Conservation (phyloP, 1,140 invertebrate genomes). For the Macrostomum lignano region DNA sequence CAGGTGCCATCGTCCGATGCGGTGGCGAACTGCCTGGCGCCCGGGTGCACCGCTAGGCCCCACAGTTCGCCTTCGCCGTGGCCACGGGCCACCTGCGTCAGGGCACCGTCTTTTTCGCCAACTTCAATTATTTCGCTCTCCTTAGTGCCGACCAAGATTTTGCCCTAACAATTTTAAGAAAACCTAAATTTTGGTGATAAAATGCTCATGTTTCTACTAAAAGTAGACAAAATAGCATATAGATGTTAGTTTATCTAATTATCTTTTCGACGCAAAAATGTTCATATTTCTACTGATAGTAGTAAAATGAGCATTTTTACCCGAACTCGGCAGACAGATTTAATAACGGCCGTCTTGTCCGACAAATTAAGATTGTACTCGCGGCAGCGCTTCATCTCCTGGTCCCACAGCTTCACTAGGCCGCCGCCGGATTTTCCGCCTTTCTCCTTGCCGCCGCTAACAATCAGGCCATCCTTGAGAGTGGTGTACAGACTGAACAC, state of each 20-base stretch:
- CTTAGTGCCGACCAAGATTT: constrained; percentile 25
- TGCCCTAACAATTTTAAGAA: constrained; percentile 12
- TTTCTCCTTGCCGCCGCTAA: constrained; percentile 26
- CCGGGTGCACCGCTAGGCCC: constrained; percentile 22
- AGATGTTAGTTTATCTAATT: too few relatives aligned
- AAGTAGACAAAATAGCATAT: too few relatives aligned
- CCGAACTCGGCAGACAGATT: too few relatives aligned
- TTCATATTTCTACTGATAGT: too few relatives aligned
- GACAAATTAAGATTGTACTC: too few relatives aligned
- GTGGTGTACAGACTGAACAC: constrained; percentile 27
- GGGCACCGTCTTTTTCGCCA: constrained; percentile 18
- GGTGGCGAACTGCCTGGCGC: constrained; percentile 16
- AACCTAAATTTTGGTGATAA: too few relatives aligned
- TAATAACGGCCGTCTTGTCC: too few relatives aligned
- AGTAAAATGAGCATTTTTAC: too few relatives aligned
- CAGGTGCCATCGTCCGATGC: constrained; percentile 24
- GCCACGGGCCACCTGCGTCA: constrained; percentile 14
- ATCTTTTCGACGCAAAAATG: too few relatives aligned
- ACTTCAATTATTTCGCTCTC: constrained; percentile 21
- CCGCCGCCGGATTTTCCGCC: constrained; percentile 16
- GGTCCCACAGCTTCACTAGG: constrained; percentile 26
- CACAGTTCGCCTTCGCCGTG: constrained; percentile 26
- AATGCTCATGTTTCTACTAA: too few relatives aligned
- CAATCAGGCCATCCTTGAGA: constrained; percentile 24
- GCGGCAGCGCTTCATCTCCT: constrained; percentile 25